phyloP scores from a whole-genome alignment of 2,113 vertebrate genomes.

The Setophaga petechia region DNA sequence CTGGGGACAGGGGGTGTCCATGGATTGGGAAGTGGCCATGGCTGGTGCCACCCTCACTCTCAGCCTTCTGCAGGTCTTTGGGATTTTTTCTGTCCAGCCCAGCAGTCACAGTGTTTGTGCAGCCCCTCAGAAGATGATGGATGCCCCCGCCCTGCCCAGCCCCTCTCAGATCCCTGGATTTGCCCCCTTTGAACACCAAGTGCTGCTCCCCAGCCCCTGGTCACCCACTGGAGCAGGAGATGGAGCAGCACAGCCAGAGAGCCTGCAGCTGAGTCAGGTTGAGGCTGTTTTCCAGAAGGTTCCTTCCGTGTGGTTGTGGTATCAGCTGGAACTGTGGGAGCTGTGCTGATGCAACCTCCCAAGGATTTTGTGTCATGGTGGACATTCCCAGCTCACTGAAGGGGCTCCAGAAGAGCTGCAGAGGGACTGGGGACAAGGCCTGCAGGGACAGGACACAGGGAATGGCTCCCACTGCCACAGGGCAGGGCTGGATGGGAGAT shows the following conservation, averaged over 20 bases:
- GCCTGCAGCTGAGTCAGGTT: not conserved
- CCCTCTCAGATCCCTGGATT: not conserved
- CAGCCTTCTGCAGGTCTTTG: not conserved
- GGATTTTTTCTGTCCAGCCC: not conserved
- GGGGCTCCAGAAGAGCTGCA: not conserved
- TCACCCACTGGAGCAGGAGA: not conserved
- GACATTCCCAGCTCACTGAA: not conserved
- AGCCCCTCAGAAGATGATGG: not conserved
- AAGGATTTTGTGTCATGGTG: not conserved
- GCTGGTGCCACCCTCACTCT: not conserved
- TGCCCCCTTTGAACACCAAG: accelerated
- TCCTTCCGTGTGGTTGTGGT: accelerated
- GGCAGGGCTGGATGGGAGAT: not conserved
- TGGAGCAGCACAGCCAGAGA: accelerated
- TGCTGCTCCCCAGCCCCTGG: not conserved
- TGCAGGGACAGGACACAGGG: not conserved
- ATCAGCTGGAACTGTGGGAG: not conserved
- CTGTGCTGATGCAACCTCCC: not conserved
- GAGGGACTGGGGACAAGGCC: not conserved
- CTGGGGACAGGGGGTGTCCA: accelerated
- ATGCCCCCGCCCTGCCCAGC: not conserved
- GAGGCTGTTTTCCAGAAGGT: not conserved
- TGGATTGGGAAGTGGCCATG: not conserved
- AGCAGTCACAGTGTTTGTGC: not conserved
- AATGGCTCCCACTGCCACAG: not conserved